Conservation (phyloP, 2,113 vertebrate genomes). For the Chamaetylas fuelleborni region DNA sequence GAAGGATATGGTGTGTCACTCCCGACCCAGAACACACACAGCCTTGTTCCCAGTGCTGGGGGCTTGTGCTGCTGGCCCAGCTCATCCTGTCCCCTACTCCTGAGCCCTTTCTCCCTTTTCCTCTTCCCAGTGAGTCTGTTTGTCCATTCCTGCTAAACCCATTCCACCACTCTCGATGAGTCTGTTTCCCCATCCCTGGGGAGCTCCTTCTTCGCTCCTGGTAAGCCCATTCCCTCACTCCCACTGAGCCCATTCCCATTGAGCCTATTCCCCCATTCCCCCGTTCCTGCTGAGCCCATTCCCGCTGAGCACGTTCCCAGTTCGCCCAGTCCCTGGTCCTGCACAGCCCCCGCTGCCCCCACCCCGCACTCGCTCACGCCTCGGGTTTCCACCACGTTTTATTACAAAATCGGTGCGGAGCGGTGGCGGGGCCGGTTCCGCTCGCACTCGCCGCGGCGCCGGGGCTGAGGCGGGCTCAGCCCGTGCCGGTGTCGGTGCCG, state of each 20-base stretch:
- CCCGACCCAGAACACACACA: neutral
- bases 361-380: neutral
- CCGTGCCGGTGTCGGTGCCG: neutral
- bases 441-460: neutral
- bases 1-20: accelerated
- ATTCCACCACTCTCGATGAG: neutral
- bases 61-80: neutral
- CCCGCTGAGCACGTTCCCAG: neutral
- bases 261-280: neutral
- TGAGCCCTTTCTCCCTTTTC: neutral
- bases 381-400: conserved; percentile 60
- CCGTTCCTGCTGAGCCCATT: neutral
- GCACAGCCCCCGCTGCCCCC: neutral
- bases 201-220: accelerated
- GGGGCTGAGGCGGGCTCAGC: conserved; percentile 73
- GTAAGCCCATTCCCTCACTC: neutral
- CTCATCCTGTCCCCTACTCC: neutral
- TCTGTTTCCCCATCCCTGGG: neutral
- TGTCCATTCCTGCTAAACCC: neutral
- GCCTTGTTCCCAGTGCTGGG: neutral
- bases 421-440: neutral
- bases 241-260: neutral
- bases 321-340: neutral
- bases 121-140: accelerated
- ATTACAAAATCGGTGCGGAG: conserved; percentile 51